Evolutionary conservation across 2,888 invertebrate species (phyloP).

Genomic region (Schrankia costaestrigalis): DNA sequence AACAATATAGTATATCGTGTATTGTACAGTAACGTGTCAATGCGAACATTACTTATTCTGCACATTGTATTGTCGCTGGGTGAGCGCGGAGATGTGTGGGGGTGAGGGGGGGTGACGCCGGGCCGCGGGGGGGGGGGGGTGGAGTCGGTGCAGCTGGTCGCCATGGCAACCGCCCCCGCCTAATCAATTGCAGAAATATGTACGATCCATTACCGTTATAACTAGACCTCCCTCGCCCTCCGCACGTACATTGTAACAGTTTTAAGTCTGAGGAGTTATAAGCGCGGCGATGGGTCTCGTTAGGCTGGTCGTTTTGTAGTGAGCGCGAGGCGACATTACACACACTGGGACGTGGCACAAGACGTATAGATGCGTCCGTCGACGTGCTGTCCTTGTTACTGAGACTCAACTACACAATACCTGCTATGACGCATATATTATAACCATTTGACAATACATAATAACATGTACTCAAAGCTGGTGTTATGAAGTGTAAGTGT

Average conservation of each 20-base stretch:
- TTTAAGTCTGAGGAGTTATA: constrained; percentile 25
- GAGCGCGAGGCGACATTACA: constrained; percentile 54
- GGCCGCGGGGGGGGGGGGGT: constrained; percentile 17
- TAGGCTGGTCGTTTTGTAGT: constrained; percentile 47
- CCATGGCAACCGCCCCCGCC: constrained; percentile 77
- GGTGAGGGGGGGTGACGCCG: constrained; percentile 14
- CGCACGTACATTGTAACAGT: constrained; percentile 19
- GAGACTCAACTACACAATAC: constrained; percentile 4
- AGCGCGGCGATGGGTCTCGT: constrained; percentile 31
- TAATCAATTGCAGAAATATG: constrained; percentile 82
- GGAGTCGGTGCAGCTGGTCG: constrained; percentile 48
- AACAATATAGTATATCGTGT: constrained; percentile 4
- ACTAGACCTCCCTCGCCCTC: constrained; percentile 33
- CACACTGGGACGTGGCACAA: constrained; percentile 58
- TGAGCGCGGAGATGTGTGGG: constrained; percentile 15
- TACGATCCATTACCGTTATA: constrained; percentile 63
- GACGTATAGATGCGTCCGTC: constrained; percentile 56
- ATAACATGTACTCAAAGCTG: no score
- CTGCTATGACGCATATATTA: no score
- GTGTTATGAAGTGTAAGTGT: no score
- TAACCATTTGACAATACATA: no score
- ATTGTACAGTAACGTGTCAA: constrained; percentile 12
- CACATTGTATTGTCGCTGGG: constrained; percentile 43
- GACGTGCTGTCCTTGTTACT: constrained; percentile 23
- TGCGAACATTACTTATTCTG: constrained; percentile 22